These are phyloP conservation scores for Caenorhabditis afra DNA, from an alignment of 2,888 invertebrate genomes.

Conservation along the genomic window DNA sequence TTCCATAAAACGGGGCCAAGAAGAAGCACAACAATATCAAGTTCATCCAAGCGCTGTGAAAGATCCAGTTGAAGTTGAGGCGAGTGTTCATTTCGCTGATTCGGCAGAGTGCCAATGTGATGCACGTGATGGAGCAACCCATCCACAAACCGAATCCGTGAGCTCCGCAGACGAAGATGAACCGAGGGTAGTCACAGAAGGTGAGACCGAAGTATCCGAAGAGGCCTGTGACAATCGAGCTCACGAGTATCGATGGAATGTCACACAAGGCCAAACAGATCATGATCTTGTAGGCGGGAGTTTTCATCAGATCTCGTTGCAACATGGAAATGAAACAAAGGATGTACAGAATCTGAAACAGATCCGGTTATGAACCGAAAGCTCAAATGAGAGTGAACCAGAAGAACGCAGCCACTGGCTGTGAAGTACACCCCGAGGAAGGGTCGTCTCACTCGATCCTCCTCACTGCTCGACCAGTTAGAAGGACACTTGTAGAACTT, in stretches of 20 bases:
- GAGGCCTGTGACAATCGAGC: slow-evolving; percentile 35
- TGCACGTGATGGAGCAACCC: slow-evolving; percentile 31
- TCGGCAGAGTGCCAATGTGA: slow-evolving; percentile 27
- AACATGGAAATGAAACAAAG: neutral
- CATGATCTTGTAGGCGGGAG: slow-evolving; percentile 31
- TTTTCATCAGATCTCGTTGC: slow-evolving; percentile 2
- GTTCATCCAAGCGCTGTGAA: neutral
- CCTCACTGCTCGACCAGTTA: neutral
- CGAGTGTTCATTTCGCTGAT: slow-evolving; percentile 10
- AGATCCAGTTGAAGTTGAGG: neutral
- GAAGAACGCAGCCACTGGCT: neutral
- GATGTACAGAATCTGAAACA: neutral
- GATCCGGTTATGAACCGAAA: too few species aligned
- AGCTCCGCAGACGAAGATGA: slow-evolving; percentile 23
- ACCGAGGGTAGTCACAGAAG: slow-evolving; percentile 34
- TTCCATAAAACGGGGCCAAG: neutral
- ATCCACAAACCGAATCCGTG: slow-evolving; percentile 36
- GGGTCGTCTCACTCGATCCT: neutral
- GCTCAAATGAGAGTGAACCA: neutral
- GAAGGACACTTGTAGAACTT: neutral
- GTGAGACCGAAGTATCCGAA: slow-evolving; percentile 6
- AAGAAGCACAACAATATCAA: neutral
- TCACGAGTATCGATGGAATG: slow-evolving; percentile 27
- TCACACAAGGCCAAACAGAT: slow-evolving; percentile 34
- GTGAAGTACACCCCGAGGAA: neutral